These are phyloP conservation scores for Sturnus vulgaris DNA, from an alignment of 2,113 vertebrate species.

Conservation along the genomic window DNA sequence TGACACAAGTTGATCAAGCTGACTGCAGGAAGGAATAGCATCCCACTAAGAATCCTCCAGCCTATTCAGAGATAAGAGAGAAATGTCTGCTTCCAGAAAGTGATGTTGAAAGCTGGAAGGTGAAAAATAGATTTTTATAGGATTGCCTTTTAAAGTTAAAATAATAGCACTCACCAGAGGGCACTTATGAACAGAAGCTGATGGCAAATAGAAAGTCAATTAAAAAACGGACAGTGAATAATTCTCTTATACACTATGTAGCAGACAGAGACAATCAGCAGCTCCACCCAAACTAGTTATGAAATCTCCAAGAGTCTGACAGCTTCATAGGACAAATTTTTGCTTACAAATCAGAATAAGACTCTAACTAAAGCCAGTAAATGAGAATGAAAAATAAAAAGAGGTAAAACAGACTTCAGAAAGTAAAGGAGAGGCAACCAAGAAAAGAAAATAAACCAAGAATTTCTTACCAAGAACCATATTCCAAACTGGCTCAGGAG, in stretches of 20 bases:
- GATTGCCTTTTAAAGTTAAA: not conserved
- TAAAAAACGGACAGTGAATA: not conserved
- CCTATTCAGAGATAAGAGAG: not conserved
- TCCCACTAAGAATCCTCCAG: not conserved
- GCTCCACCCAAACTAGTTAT: not conserved
- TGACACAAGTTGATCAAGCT: not conserved
- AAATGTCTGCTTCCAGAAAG: not conserved
- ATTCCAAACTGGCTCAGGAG: conserved; percentile 98
- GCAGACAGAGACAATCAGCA: not conserved
- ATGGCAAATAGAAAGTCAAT: not conserved
- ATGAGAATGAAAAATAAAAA: not conserved
- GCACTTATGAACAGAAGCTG: not conserved
- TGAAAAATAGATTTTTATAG: not conserved
- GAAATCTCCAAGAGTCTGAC: not conserved
- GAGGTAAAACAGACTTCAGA: not conserved
- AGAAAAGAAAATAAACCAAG: not conserved
- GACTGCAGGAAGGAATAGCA: not conserved
- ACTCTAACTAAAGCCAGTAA: not conserved
- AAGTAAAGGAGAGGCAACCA: not conserved
- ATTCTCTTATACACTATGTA: not conserved
- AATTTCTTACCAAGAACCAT: conserved; percentile 90
- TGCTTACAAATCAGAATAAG: not conserved
- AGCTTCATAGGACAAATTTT: not conserved
- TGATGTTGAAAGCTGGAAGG: not conserved
- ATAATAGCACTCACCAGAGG: not conserved